Conservation (phyloP, 2,888 invertebrate species). For the Scaptomyza reducta region DNA sequence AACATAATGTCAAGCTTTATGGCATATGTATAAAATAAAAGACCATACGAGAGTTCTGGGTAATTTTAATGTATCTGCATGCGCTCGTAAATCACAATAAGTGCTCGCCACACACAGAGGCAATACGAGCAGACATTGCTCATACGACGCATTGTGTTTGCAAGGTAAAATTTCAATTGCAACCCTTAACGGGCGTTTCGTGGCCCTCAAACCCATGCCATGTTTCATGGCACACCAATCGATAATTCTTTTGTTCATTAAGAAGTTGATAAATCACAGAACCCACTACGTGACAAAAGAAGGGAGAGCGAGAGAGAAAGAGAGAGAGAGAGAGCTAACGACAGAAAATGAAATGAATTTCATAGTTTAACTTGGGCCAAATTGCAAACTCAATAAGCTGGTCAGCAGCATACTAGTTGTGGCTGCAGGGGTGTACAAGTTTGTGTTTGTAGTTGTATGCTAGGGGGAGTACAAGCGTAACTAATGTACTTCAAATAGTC, state of each 20-base stretch:
- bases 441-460: background rate
- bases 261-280: conserved; percentile 74
- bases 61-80: conserved; percentile 60
- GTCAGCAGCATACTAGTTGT: conserved; percentile 23
- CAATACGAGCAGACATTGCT: conserved; percentile 52
- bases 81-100: conserved; percentile 69
- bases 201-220: conserved; percentile 36
- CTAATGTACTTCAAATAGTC: conserved; percentile 62
- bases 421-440: background rate
- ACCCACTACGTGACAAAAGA: conserved; percentile 4
- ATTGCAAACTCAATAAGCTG: conserved; percentile 56
- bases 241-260: conserved; percentile 80
- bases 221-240: conserved; percentile 72
- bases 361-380: conserved; percentile 59
- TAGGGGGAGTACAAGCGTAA: conserved; percentile 35
- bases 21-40: conserved; percentile 30
- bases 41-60: background rate
- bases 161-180: conserved; percentile 31
- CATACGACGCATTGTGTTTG: conserved; percentile 66
- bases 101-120: conserved; percentile 39
- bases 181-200: conserved; percentile 4
- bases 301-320: background rate
- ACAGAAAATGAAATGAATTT: conserved; percentile 63
- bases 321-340: conserved; percentile 11
- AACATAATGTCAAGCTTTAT: conserved; percentile 63